These are phyloP conservation scores for Amiota mariae DNA, from an alignment of 2,888 invertebrate species.

Conservation along the genomic window DNA sequence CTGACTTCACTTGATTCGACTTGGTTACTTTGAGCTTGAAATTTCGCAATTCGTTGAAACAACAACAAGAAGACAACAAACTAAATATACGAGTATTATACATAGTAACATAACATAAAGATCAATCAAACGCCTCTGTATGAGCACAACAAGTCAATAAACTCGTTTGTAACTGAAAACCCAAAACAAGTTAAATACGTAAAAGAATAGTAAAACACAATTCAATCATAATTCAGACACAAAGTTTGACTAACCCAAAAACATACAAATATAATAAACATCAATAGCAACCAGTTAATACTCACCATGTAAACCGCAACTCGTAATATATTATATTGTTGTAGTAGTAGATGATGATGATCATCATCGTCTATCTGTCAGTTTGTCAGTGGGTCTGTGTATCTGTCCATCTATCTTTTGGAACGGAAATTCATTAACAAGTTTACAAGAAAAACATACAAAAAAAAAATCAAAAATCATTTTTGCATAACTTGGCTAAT, in stretches of 20 bases:
- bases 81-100: not conserved
- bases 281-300: not conserved
- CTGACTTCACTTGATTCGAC: too few species aligned
- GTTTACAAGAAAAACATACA: slow-evolving; percentile 40
- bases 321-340: too few species aligned
- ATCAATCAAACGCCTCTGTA: slow-evolving; percentile 54
- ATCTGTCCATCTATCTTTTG: slow-evolving; percentile 34
- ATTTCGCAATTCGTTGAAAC: slow-evolving; percentile 21
- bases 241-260: slow-evolving; percentile 21
- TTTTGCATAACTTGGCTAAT: slow-evolving; percentile 26
- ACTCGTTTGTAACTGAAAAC: slow-evolving; percentile 10
- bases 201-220: too few species aligned
- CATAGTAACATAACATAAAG: slow-evolving; percentile 23
- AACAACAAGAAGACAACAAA: not conserved
- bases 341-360: not conserved
- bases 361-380: not conserved
- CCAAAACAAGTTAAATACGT: too few species aligned
- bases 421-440: slow-evolving; percentile 65
- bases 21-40: not conserved
- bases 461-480: slow-evolving; percentile 17
- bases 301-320: not conserved
- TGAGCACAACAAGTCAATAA: slow-evolving; percentile 31
- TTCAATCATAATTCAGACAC: too few species aligned
- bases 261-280: slow-evolving; percentile 7
- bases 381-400: slow-evolving; percentile 16